These are phyloP conservation scores for Mesaphorura yosii DNA, from an alignment of 1,140 invertebrate species.

Conservation along the genomic window DNA sequence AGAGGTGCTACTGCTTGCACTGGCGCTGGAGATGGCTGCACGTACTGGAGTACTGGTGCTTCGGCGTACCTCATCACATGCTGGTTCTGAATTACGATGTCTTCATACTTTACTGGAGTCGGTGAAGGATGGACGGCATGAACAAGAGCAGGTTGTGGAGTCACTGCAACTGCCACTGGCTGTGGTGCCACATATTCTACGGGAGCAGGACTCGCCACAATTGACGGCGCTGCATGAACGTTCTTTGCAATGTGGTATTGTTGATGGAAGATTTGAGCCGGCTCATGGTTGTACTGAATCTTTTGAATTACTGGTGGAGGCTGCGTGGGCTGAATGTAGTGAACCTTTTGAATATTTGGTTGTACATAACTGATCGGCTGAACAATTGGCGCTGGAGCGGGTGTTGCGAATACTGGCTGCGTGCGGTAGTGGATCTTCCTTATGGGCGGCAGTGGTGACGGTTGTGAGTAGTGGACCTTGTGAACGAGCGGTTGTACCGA, in stretches of 20 bases:
- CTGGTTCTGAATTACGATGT: slow-evolving; percentile 3
- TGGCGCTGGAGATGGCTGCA: slow-evolving; percentile 5
- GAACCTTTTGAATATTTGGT: too few species aligned
- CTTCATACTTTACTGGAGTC: slow-evolving; percentile 2
- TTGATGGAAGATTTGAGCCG: slow-evolving; percentile 11
- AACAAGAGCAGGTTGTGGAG: not conserved
- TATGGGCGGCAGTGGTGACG: too few species aligned
- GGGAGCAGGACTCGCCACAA: not conserved
- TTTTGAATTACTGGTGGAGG: slow-evolving; percentile 1
- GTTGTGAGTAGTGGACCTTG: not conserved
- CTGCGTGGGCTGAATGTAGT: not conserved
- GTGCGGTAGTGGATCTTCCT: too few species aligned
- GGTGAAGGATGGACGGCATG: not conserved
- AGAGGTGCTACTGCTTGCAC: not conserved
- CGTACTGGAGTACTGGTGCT: not conserved
- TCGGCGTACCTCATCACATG: slow-evolving; percentile 5
- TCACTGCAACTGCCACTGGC: not conserved
- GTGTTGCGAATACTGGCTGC: too few species aligned
- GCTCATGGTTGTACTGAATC: not conserved
- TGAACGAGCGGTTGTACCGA: not conserved
- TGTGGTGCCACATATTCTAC: too few species aligned
- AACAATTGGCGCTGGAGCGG: too few species aligned
- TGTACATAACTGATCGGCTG: too few species aligned
- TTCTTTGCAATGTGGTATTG: not conserved
- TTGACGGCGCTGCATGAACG: too few species aligned